Percentiles rank a stretch among this genome's conserved stretches.
phyloP scores from a whole-genome alignment of 2,113 vertebrate species.

The Antechinus flavipes region DNA sequence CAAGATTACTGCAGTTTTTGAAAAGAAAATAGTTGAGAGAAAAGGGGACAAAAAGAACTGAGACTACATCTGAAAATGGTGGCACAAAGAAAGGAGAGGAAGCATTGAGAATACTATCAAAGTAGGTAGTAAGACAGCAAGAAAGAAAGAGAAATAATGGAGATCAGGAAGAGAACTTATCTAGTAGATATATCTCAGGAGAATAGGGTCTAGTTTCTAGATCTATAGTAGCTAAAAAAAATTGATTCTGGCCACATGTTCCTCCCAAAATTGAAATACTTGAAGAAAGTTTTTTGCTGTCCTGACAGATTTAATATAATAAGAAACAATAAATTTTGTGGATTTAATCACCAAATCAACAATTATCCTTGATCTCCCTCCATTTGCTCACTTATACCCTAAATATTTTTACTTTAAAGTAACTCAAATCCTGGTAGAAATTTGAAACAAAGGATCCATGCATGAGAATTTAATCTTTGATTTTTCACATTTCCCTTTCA shows the following conservation, averaged over 20 bases:
- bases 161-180: background rate
- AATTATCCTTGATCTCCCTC: background rate
- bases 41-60: background rate
- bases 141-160: background rate
- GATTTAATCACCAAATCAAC: background rate
- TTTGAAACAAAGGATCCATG: background rate
- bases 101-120: background rate
- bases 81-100: background rate
- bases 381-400: background rate
- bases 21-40: background rate
- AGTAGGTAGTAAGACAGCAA: background rate
- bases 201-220: background rate
- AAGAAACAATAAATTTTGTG: background rate
- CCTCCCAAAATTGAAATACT: background rate
- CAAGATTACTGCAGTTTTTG: background rate
- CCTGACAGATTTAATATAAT: background rate
- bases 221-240: background rate
- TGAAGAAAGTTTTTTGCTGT: background rate
- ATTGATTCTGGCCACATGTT: background rate
- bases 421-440: background rate
- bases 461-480: background rate
- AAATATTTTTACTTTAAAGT: background rate
- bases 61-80: background rate
- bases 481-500: background rate
- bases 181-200: background rate